phyloP scores from a whole-genome alignment of 2,888 invertebrate species.

The Leucozona laternaria region DNA sequence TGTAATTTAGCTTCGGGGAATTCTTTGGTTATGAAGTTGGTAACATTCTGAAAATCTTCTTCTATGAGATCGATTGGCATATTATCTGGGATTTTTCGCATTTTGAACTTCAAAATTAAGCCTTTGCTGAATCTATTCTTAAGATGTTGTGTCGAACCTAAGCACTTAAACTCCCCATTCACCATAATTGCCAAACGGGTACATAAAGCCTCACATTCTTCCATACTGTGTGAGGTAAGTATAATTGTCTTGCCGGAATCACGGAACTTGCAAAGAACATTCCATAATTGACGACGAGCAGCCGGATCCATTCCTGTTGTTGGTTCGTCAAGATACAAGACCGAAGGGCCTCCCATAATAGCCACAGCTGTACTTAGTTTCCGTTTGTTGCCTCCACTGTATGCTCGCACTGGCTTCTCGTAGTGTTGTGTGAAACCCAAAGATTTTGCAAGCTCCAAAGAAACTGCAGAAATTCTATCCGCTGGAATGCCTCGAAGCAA shows the following conservation, averaged over 20 bases:
- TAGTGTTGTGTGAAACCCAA: constrained; percentile 87
- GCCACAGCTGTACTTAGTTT: constrained; percentile 90
- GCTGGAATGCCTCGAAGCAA: constrained; percentile 86
- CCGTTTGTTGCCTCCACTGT: constrained; percentile 90
- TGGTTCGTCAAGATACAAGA: constrained; percentile 88
- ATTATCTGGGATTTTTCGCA: constrained; percentile 74
- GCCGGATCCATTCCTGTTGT: constrained; percentile 87
- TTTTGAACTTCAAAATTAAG: constrained; percentile 80
- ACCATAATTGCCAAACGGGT: constrained; percentile 91
- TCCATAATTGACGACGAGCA: constrained; percentile 92
- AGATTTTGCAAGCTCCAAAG: constrained; percentile 83
- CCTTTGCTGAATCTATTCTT: constrained; percentile 88
- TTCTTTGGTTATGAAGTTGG: constrained; percentile 78
- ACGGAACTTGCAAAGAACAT: constrained; percentile 87
- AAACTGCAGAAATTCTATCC: constrained; percentile 79
- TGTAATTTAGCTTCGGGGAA: constrained; percentile 79
- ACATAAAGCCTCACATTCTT: constrained; percentile 92
- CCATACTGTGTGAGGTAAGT: constrained; percentile 92
- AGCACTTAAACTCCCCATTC: constrained; percentile 88
- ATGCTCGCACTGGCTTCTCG: constrained; percentile 86
- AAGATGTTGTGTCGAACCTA: constrained; percentile 89
- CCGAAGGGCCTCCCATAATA: constrained; percentile 88
- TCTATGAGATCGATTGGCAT: constrained; percentile 74
- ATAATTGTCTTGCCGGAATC: constrained; percentile 89
- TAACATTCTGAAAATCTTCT: constrained; percentile 78